Conservation (phyloP, 1,140 invertebrate genomes). For the Anastrepha ludens region DNA sequence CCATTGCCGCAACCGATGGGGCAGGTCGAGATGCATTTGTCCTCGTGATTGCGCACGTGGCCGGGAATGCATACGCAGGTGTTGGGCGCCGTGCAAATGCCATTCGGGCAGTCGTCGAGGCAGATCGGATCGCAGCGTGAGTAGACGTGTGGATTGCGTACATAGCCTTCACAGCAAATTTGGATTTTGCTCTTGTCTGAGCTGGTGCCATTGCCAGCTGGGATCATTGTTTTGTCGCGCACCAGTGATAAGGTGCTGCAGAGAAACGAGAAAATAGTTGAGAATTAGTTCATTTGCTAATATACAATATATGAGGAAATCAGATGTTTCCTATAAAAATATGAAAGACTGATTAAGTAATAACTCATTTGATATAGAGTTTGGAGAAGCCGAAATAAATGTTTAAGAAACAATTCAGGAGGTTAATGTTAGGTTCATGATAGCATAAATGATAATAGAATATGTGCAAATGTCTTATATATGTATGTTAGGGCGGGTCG, state of each 20-base stretch:
- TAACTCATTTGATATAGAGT: no score
- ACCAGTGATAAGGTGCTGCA: conserved; percentile 71
- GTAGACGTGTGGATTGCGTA: conserved; percentile 77
- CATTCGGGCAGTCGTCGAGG: conserved; percentile 77
- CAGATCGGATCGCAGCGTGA: conserved; percentile 77
- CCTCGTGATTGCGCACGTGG: conserved; percentile 75
- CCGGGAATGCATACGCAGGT: conserved; percentile 78
- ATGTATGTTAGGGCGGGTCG: no score
- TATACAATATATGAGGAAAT: no score
- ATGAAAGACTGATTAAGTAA: no score
- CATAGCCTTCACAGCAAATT: conserved; percentile 79
- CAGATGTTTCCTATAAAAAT: no score
- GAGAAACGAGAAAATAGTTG: background rate
- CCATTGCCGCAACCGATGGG: conserved; percentile 74
- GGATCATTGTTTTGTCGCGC: conserved; percentile 72
- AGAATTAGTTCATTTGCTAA: background rate
- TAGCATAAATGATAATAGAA: no score
- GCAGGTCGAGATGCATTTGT: conserved; percentile 72
- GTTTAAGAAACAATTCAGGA: no score
- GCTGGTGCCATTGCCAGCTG: conserved; percentile 77
- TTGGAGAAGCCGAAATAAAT: no score
- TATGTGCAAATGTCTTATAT: no score
- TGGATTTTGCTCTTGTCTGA: conserved; percentile 78
- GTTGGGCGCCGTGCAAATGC: conserved; percentile 78
- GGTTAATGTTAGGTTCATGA: no score